These are phyloP conservation scores for Enchytraeus crypticus DNA, from an alignment of 2,888 invertebrate genomes.

Conservation along the genomic window DNA sequence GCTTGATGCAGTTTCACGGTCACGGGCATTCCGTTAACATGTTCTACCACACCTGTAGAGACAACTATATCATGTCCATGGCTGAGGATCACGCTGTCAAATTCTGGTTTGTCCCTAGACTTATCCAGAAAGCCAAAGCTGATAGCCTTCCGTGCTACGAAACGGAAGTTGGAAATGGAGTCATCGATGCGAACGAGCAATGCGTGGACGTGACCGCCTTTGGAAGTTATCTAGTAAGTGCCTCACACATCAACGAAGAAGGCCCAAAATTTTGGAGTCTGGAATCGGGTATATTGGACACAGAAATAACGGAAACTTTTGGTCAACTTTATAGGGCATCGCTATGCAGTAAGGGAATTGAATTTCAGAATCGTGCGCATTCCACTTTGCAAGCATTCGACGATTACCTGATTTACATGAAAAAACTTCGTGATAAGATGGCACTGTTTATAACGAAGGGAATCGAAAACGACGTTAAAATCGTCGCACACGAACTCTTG, in stretches of 20 bases:
- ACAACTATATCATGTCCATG: slow-evolving; percentile 4
- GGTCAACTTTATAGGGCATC: neutral
- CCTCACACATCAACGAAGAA: neutral
- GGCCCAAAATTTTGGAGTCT: slow-evolving; percentile 18
- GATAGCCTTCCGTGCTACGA: neutral
- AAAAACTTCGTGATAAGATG: slow-evolving; percentile 4
- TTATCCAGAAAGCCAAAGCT: neutral
- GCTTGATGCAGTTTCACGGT: slow-evolving; percentile 2
- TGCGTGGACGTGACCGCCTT: slow-evolving; percentile 11
- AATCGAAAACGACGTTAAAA: neutral
- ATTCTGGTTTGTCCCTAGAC: slow-evolving; percentile 10
- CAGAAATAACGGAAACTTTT: neutral
- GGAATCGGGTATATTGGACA: slow-evolving; percentile 1
- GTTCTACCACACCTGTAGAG: slow-evolving; percentile 4
- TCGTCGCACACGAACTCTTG: slow-evolving; percentile 6
- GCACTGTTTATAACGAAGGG: neutral
- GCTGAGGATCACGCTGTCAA: slow-evolving; percentile 16
- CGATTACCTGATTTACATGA: slow-evolving; percentile 8
- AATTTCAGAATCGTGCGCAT: slow-evolving; percentile 2
- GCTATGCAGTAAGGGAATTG: neutral
- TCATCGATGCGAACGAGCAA: slow-evolving; percentile 15
- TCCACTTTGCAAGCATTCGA: slow-evolving; percentile 1
- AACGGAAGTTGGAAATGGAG: neutral
- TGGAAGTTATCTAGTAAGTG: slow-evolving; percentile 6
- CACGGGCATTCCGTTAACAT: slow-evolving; percentile 13